Evolutionary conservation across 1,140 invertebrate genomes (phyloP).

Genomic region (Andricus grossulariae): DNA sequence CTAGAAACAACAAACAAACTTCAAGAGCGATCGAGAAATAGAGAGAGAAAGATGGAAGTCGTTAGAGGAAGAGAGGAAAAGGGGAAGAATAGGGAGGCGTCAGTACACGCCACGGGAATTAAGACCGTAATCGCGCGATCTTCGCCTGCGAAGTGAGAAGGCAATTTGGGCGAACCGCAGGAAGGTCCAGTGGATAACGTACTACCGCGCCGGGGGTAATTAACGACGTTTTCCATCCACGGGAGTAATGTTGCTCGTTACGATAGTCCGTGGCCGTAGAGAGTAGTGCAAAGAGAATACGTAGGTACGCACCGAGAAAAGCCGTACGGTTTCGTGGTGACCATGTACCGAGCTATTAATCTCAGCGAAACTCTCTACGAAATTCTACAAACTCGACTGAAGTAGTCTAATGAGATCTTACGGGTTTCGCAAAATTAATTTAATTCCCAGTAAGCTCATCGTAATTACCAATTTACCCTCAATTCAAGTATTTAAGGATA

Average conservation of each 20-base stretch:
- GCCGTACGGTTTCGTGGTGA: slow-evolving; percentile 39
- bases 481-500: no score
- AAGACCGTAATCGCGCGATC: slow-evolving; percentile 66
- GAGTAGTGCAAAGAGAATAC: slow-evolving; percentile 21
- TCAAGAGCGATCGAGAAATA: slow-evolving; percentile 17
- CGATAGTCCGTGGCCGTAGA: slow-evolving; percentile 51
- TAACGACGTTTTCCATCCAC: slow-evolving; percentile 70
- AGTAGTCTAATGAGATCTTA: background rate
- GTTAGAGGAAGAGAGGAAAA: slow-evolving; percentile 2
- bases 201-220: slow-evolving; percentile 68
- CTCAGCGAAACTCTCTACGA: background rate
- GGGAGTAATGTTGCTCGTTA: slow-evolving; percentile 74
- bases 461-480: background rate
- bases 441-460: background rate
- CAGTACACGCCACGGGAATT: slow-evolving; percentile 27
- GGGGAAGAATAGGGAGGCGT: background rate
- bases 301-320: slow-evolving; percentile 39
- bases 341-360: background rate
- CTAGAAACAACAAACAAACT: slow-evolving; percentile 65
- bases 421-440: background rate
- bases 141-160: slow-evolving; percentile 70
- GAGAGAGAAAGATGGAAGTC: slow-evolving; percentile 38
- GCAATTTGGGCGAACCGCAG: slow-evolving; percentile 71
- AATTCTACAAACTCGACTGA: background rate
- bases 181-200: slow-evolving; percentile 68